Conservation (phyloP, 1,140 invertebrate species). For the Mercenaria mercenaria region DNA sequence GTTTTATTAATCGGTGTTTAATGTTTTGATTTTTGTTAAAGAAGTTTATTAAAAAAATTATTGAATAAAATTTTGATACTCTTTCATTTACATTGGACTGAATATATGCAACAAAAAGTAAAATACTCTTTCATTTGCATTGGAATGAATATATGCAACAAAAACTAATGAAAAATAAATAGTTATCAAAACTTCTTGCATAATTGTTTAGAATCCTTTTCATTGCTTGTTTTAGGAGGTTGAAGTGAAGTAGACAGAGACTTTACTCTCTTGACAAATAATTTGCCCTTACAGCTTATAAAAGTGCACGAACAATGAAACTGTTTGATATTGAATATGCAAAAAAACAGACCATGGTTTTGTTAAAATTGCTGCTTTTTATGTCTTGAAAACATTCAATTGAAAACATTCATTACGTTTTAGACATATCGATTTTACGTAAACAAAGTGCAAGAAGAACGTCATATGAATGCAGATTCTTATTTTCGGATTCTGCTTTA, state of each 20-base stretch:
- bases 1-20: too few species aligned
- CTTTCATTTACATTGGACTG: too few species aligned
- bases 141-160: too few species aligned
- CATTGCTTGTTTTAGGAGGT: too few species aligned
- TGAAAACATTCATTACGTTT: background rate
- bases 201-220: too few species aligned
- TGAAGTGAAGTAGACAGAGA: background rate
- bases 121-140: too few species aligned
- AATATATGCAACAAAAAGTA: too few species aligned
- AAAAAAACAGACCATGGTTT: slow-evolving; percentile 17
- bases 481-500: background rate
- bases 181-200: too few species aligned
- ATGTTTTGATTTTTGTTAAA: too few species aligned
- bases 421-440: background rate
- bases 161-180: too few species aligned
- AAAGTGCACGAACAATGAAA: background rate
- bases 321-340: background rate
- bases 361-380: background rate
- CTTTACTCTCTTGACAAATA: background rate
- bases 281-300: background rate
- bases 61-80: too few species aligned
- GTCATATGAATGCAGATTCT: background rate
- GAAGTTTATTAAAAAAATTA: too few species aligned
- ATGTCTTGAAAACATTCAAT: slow-evolving; percentile 3
- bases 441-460: background rate